A percentile compares a stretch with the other conserved stretches of the same genome.
Evolutionary conservation across 2,888 invertebrate genomes (phyloP).

Genomic region (Chaitophorus viminalis): DNA sequence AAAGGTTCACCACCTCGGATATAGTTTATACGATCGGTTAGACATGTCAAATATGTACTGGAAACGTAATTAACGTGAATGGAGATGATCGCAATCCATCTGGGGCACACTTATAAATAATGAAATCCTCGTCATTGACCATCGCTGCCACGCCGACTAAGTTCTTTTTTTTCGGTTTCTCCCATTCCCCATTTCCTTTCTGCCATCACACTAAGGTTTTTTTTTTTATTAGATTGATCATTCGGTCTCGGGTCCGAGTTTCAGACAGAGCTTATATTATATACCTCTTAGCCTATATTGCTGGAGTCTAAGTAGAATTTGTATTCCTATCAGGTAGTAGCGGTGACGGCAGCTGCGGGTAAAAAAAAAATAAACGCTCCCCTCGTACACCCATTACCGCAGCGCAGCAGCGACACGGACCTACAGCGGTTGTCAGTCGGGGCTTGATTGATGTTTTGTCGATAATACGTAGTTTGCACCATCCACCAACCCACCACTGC

Average conservation of each 20-base stretch:
- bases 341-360: not conserved
- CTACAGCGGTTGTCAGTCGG: slow-evolving; percentile 11
- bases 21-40: too few relatives aligned
- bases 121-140: not conserved
- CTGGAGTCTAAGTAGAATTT: slow-evolving; percentile 36
- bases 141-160: too few relatives aligned
- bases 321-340: slow-evolving; percentile 47
- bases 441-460: slow-evolving; percentile 56
- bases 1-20: too few relatives aligned
- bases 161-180: not conserved
- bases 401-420: not conserved
- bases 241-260: not conserved
- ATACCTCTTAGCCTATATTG: too few relatives aligned
- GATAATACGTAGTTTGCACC: slow-evolving; percentile 22
- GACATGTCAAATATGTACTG: too few relatives aligned
- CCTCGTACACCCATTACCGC: not conserved
- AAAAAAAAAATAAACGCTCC: not conserved
- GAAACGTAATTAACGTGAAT: too few relatives aligned
- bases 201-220: too few relatives aligned
- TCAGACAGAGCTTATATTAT: not conserved
- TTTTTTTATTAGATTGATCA: slow-evolving; percentile 42
- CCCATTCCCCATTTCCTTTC: not conserved
- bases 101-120: not conserved
- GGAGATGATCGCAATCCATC: too few relatives aligned
- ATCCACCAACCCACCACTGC: accelerated